Percentiles rank a stretch among this genome's conserved stretches.
Conservation (phyloP, 2,797 vertebrate species). For the Sebastes trivittatus region DNA sequence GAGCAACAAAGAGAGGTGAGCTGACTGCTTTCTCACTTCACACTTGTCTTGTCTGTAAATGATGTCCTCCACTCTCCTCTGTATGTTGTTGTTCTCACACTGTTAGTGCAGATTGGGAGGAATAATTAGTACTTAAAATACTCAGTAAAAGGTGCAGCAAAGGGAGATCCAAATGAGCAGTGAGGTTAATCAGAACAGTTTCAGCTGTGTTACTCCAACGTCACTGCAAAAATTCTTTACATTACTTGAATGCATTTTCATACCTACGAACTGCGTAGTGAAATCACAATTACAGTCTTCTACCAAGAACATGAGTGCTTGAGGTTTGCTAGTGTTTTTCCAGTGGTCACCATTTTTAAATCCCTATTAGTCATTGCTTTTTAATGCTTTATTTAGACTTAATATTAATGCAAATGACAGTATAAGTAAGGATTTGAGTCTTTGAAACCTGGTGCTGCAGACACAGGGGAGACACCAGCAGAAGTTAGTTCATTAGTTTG, state of each 20-base stretch:
- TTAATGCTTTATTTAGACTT: not conserved
- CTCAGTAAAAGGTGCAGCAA: not conserved
- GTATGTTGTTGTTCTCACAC: no score
- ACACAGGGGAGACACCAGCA: not conserved
- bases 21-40: not conserved
- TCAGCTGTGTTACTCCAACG: not conserved
- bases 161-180: not conserved
- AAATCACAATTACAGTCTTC: not conserved
- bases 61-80: not conserved
- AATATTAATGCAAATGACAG: not conserved
- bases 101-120: not conserved
- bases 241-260: not conserved
- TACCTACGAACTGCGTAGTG: not conserved
- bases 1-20: slow-evolving; percentile 43
- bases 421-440: not conserved
- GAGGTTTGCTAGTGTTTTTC: not conserved
- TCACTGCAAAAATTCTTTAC: not conserved
- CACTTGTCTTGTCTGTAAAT: not conserved
- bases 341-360: not conserved
- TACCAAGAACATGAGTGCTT: not conserved
- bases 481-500: no score
- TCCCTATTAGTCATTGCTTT: not conserved
- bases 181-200: not conserved
- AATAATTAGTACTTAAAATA: no score
- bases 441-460: not conserved